phyloP scores from a whole-genome alignment of 2,888 invertebrate species.

The Phortica magna region DNA sequence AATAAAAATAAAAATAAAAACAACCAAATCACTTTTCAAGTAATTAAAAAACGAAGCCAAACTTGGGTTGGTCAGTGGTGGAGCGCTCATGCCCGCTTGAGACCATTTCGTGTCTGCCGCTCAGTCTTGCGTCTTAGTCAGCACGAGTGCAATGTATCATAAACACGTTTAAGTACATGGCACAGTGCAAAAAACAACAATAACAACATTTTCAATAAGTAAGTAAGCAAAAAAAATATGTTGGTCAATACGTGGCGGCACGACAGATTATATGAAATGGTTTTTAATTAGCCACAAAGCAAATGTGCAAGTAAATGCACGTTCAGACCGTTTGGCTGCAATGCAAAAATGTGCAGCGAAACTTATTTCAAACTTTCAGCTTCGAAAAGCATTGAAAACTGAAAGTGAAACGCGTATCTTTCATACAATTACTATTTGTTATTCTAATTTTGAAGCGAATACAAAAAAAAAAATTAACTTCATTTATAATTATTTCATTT shows the following conservation, averaged over 20 bases:
- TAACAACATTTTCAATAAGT: background rate
- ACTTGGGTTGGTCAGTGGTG: constrained; percentile 63
- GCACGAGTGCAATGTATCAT: constrained; percentile 64
- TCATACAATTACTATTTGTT: background rate
- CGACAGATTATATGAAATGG: constrained; percentile 17
- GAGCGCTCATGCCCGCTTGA: background rate
- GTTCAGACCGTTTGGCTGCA: background rate
- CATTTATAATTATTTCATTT: too few species aligned
- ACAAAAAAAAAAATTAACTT: too few species aligned
- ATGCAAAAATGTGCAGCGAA: background rate
- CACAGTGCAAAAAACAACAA: constrained; percentile 20
- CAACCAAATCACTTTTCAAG: constrained; percentile 44
- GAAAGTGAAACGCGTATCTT: background rate
- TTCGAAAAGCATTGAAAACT: background rate
- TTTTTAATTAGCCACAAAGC: constrained; percentile 49
- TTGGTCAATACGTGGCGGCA: constrained; percentile 48
- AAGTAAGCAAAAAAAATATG: background rate
- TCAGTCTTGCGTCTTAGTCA: constrained; percentile 8
- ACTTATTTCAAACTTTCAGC: background rate
- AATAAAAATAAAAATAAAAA: constrained; percentile 43
- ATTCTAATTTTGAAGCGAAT: background rate
- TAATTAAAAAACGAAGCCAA: constrained; percentile 49
- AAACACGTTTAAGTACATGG: constrained; percentile 64
- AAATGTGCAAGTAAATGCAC: constrained; percentile 10
- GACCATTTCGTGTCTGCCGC: constrained; percentile 36